Base-by-base conservation (phyloP, 2,888 invertebrate species). In the Mylabris sibirica region DNA sequence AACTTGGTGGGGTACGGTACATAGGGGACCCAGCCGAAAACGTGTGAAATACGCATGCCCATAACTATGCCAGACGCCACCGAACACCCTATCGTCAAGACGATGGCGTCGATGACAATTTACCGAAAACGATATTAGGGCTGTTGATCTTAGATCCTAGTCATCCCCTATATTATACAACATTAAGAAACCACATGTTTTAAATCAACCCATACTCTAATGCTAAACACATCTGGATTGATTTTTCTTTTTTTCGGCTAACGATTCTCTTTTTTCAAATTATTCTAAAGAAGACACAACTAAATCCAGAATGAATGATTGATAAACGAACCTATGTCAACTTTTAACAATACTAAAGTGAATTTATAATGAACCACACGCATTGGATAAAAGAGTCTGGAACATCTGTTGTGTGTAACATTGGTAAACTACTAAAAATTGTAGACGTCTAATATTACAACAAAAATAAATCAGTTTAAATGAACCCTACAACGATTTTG, bases 11-110 rank as follows among this genome's bases (percentile, higher is more conserved):
- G 66, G 69, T 66, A 41, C 41, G 66, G 69, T 66, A 44, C 44
- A 63, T 44, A 63, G 41, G 63, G 44, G 38, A 65, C 70, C 70
- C 67, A 60, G 67, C 70, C 67, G 60, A 67, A 70, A 68, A 64
- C 67, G 66, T 63, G 63, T 61, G 44, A 26, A 26, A 64, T 70
- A 68, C 70, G 67, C 67, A 63, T 63, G 60, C 65, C 60, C 41
- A 53, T 44, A 67, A 24, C 22, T 44, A 35, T 30, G 65, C 41
- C 70, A 70, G 64, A 70, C 65, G 60, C 44, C 64, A 34, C 35
- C 59, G 64, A 62, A 67, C 67, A 65, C 66, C 69, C 69, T 67
- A 57, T 57, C 57, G 57, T 57, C 57, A 57, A 57, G 57, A 57
- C 57, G 57, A 26, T 57, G 57, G 57, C 57, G 57, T 57, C 57